Percentiles rank a stretch among this genome's conserved stretches.
These are phyloP conservation scores for Liparis tanakae DNA, from an alignment of 2,797 vertebrate species.

Conservation along the genomic window DNA sequence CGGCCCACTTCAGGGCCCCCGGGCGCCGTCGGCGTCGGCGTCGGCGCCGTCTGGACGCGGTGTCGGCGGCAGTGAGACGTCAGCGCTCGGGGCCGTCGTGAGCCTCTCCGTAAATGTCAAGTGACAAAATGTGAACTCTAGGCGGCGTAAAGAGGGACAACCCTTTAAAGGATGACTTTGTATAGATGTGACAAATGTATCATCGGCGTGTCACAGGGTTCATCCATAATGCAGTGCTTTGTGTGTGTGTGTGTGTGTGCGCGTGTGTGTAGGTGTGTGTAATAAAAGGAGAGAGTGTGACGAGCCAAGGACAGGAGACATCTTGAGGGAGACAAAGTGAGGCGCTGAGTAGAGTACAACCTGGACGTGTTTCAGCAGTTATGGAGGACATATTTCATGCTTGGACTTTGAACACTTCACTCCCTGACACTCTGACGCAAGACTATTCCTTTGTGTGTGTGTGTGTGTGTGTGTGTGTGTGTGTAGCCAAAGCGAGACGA, in stretches of 20 bases:
- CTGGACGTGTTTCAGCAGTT: constrained; percentile 66
- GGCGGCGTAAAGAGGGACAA: constrained; percentile 70
- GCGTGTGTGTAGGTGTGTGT: constrained; percentile 45
- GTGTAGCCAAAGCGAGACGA: constrained; percentile 44
- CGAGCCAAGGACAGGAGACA: constrained; percentile 50
- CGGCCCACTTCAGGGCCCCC: constrained; percentile 43
- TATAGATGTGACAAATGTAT: constrained; percentile 77
- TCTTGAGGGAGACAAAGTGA: constrained; percentile 60
- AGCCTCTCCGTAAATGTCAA: constrained; percentile 77
- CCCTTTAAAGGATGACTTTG: constrained; percentile 71
- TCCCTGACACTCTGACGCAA: constrained; percentile 34
- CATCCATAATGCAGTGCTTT: constrained; percentile 76
- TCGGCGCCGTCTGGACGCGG: constrained; percentile 54
- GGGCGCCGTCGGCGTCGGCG: constrained; percentile 56
- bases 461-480: neutral
- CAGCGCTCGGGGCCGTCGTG: constrained; percentile 62
- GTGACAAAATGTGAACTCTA: constrained; percentile 77
- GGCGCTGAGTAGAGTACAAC: constrained; percentile 47
- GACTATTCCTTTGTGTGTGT: constrained; percentile 22
- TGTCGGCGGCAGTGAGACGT: constrained; percentile 67
- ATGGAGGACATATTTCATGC: constrained; percentile 61
- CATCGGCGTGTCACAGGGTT: constrained; percentile 71
- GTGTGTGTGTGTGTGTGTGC: constrained; percentile 22
- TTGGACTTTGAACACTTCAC: constrained; percentile 56
- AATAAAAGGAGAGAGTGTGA: constrained; percentile 23